Evolutionary conservation across 2,113 vertebrate genomes (phyloP).

Genomic region (Trinectes maculatus): DNA sequence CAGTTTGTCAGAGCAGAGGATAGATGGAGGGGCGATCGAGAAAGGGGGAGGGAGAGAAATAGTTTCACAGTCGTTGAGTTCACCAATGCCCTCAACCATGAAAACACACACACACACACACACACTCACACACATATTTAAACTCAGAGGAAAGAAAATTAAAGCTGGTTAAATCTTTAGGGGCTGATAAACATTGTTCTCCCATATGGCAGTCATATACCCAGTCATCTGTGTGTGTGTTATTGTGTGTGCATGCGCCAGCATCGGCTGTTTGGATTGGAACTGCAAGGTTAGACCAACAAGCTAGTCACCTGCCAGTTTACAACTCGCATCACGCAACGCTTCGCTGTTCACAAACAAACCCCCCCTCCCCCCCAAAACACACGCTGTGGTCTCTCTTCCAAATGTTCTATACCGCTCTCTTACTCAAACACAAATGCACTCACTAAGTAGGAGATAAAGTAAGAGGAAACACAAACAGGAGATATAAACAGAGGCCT

Average conservation of each 20-base stretch:
- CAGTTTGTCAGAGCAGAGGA: slow-evolving; percentile 11
- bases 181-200: slow-evolving; percentile 44
- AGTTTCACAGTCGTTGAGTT: slow-evolving; percentile 40
- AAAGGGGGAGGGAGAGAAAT: neutral
- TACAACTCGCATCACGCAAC: slow-evolving; percentile 43
- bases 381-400: neutral
- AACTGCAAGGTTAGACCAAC: slow-evolving; percentile 57
- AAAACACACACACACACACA: slow-evolving; percentile 12
- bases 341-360: slow-evolving; percentile 51
- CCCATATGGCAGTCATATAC: slow-evolving; percentile 28
- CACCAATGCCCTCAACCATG: slow-evolving; percentile 14
- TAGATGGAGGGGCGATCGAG: slow-evolving; percentile 16
- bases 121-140: neutral
- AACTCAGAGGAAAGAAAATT: slow-evolving; percentile 50
- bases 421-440: slow-evolving; percentile 1
- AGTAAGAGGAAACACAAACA: slow-evolving; percentile 28
- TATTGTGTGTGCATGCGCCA: neutral
- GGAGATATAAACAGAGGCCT: neutral
- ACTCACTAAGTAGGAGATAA: slow-evolving; percentile 30
- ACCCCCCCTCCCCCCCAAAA: neutral
- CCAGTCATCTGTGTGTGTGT: slow-evolving; percentile 21
- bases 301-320: slow-evolving; percentile 63
- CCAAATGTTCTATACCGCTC: neutral
- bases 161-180: slow-evolving; percentile 31
- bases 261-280: slow-evolving; percentile 51